A percentile compares a stretch with the other conserved stretches of the same genome.
These are phyloP conservation scores for Graphium colonna DNA, from an alignment of 2,888 invertebrate genomes.

Conservation along the genomic window DNA sequence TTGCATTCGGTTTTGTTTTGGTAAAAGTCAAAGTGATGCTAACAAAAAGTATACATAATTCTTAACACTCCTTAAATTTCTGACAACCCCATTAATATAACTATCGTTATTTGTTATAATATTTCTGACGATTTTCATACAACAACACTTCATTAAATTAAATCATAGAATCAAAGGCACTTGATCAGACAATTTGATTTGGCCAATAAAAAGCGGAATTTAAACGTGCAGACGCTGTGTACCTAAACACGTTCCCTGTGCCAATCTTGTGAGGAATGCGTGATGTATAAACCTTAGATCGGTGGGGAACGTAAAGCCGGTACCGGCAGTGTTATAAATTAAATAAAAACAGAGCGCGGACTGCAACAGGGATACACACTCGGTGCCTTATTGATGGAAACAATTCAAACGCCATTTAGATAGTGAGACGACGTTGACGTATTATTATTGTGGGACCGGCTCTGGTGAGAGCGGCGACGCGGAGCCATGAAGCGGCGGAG, in stretches of 20 bases:
- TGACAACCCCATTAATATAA: too few species aligned
- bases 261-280: not conserved
- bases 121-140: not conserved
- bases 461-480: constrained; percentile 19
- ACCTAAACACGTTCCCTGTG: not conserved
- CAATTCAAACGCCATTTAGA: constrained; percentile 77
- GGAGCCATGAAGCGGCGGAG: constrained; percentile 20
- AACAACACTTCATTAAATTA: not conserved
- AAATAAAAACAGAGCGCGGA: constrained; percentile 49
- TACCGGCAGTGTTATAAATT: constrained; percentile 33
- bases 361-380: constrained; percentile 67
- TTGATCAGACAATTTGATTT: not conserved
- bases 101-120: too few species aligned
- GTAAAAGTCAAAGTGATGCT: too few species aligned
- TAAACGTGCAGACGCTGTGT: not conserved
- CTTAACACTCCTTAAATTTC: too few species aligned
- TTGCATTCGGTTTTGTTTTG: too few species aligned
- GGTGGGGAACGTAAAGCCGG: constrained; percentile 8
- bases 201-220: not conserved
- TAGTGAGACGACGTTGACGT: constrained; percentile 71
- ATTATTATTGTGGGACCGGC: constrained; percentile 62
- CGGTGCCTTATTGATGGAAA: constrained; percentile 74
- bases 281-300: constrained; percentile 1
- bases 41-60: too few species aligned
- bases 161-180: not conserved